phyloP scores from a whole-genome alignment of 2,113 vertebrate species.

The Crotalus tigris region DNA sequence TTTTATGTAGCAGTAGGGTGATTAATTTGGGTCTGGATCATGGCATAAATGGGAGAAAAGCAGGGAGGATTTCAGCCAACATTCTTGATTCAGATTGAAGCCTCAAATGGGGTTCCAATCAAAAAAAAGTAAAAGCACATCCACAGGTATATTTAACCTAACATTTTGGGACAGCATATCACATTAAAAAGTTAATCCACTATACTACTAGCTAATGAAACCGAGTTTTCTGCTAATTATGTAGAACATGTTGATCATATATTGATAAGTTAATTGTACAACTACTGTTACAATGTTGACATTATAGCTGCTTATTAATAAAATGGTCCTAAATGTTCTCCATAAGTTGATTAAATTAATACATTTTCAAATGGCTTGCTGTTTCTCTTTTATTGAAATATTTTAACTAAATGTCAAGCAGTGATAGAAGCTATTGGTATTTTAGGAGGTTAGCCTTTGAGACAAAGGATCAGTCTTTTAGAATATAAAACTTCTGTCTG shows the following conservation, averaged over 20 bases:
- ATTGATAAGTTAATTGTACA: slow-evolving; percentile 71
- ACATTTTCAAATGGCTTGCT: slow-evolving; percentile 30
- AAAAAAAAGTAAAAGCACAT: not conserved
- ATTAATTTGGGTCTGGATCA: not conserved
- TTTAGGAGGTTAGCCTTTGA: not conserved
- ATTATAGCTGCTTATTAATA: slow-evolving; percentile 68
- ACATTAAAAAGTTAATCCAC: slow-evolving; percentile 47
- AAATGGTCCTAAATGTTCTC: slow-evolving; percentile 60
- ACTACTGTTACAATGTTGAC: slow-evolving; percentile 66
- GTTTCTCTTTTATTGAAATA: slow-evolving; percentile 45
- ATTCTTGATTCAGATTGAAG: not conserved
- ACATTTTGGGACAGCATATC: slow-evolving; percentile 33
- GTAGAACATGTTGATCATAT: slow-evolving; percentile 63
- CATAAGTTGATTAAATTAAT: slow-evolving; percentile 44
- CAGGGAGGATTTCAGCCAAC: not conserved
- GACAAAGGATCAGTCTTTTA: not conserved
- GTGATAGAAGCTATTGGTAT: not conserved
- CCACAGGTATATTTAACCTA: not conserved
- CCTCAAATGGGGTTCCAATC: not conserved
- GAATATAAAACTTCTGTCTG: not conserved
- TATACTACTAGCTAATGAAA: slow-evolving; percentile 51
- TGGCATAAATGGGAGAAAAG: too few relatives aligned
- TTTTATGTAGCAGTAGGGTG: not conserved
- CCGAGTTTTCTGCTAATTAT: slow-evolving; percentile 67
- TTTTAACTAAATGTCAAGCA: not conserved